Evolutionary conservation across 2,113 vertebrate genomes (phyloP).

Genomic region (Erinaceus europaeus): DNA sequence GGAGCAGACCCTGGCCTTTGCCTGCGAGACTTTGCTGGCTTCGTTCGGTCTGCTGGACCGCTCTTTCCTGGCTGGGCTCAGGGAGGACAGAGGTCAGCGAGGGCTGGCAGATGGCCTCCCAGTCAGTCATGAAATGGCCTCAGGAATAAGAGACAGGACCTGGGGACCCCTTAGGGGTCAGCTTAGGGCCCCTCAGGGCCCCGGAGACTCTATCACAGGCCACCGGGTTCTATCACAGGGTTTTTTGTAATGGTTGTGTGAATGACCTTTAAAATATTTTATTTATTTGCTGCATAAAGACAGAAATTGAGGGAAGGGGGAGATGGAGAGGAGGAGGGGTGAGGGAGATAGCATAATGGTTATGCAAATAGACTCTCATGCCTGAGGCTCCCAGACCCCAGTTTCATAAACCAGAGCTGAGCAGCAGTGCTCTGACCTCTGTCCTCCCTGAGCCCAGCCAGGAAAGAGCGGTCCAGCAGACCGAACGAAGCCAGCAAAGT

Average conservation of each 20-base stretch:
- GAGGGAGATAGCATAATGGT: no score
- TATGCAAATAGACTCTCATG: no score
- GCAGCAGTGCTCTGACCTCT: no score
- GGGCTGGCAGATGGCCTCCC: slow-evolving; percentile 35
- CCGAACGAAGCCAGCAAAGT: background rate
- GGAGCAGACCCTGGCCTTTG: background rate
- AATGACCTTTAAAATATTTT: no score
- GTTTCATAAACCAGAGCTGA: no score
- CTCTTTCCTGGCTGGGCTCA: background rate
- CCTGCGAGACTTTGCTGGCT: background rate
- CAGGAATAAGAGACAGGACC: background rate
- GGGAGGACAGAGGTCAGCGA: slow-evolving; percentile 57
- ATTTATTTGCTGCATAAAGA: no score
- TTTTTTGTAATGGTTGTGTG: no score
- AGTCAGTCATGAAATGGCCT: slow-evolving; percentile 40
- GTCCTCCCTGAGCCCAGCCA: slow-evolving; percentile 7
- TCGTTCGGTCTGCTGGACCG: background rate
- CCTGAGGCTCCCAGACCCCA: no score
- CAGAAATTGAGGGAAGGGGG: no score
- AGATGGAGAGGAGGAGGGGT: no score
- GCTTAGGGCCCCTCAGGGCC: background rate
- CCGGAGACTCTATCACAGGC: background rate
- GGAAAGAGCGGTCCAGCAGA: background rate
- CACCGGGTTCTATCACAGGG: no score
- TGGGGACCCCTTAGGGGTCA: no score